A percentile compares a stretch with the other conserved stretches of the same genome.
phyloP scores from a whole-genome alignment of 2,113 vertebrate species.

The Raphicerus campestris region DNA sequence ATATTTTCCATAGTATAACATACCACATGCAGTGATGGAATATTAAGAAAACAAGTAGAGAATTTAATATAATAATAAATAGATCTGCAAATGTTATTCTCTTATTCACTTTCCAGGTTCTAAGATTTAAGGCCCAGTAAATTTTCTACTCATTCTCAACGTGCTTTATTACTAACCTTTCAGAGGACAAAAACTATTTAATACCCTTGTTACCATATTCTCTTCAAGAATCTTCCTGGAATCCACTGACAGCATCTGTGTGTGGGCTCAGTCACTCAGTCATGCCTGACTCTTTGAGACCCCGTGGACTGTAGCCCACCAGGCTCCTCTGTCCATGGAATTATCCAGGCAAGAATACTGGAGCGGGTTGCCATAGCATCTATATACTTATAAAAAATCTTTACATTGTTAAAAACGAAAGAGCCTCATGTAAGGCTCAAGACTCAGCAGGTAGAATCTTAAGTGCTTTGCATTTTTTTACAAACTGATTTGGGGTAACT shows the following conservation, averaged over 20 bases:
- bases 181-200: neutral
- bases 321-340: neutral
- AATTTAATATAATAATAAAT: neutral
- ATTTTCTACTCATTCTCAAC: neutral
- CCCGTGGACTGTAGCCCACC: neutral
- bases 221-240: neutral
- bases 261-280: neutral
- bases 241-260: neutral
- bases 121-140: neutral
- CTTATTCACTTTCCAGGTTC: neutral
- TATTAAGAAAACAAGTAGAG: neutral
- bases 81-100: neutral
- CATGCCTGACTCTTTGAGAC: neutral
- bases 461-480: neutral
- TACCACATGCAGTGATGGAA: neutral
- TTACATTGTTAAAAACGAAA: neutral
- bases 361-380: neutral
- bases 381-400: neutral
- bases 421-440: neutral
- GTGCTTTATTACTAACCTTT: neutral
- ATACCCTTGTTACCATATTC: neutral
- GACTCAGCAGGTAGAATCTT: neutral
- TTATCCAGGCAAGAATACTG: neutral
- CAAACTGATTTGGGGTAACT: neutral
- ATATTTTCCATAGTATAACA: neutral